Evolutionary conservation across 1,140 invertebrate species (phyloP).

Genomic region (Araneus ventricosus): DNA sequence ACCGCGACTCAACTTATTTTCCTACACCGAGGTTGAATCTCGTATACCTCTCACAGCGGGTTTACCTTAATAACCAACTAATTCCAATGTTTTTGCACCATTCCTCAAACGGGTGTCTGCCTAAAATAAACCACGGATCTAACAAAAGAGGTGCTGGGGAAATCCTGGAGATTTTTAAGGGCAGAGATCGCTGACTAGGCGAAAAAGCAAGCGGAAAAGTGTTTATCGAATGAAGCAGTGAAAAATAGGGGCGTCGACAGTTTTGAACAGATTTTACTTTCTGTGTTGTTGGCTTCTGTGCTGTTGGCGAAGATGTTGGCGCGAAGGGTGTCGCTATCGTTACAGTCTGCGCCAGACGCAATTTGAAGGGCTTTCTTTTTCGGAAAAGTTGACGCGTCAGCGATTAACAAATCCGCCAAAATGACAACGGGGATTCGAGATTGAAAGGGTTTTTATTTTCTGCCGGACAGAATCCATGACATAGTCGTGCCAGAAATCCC

Average conservation of each 20-base stretch:
- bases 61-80: conserved; percentile 68
- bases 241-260: conserved; percentile 66
- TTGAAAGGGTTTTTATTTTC: conserved; percentile 14
- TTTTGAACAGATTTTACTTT: conserved; percentile 54
- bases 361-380: background rate
- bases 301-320: background rate
- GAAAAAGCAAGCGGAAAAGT: conserved; percentile 38
- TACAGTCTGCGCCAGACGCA: conserved; percentile 4
- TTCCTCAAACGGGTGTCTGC: conserved; percentile 35
- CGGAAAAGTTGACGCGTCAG: conserved; percentile 7
- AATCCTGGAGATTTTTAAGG: conserved; percentile 17
- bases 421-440: conserved; percentile 13
- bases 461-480: background rate
- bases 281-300: no score
- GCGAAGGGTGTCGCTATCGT: background rate
- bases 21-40: background rate
- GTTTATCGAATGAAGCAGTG: conserved; percentile 63
- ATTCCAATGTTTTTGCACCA: conserved; percentile 67
- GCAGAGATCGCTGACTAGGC: conserved; percentile 29
- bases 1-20: background rate
- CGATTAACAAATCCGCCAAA: conserved; percentile 28
- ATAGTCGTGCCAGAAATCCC: background rate
- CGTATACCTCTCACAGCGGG: conserved; percentile 31
- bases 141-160: background rate
- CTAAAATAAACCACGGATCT: conserved; percentile 44